Evolutionary conservation across 1,140 invertebrate species (phyloP).

Genomic region (Drosophila navojoa): DNA sequence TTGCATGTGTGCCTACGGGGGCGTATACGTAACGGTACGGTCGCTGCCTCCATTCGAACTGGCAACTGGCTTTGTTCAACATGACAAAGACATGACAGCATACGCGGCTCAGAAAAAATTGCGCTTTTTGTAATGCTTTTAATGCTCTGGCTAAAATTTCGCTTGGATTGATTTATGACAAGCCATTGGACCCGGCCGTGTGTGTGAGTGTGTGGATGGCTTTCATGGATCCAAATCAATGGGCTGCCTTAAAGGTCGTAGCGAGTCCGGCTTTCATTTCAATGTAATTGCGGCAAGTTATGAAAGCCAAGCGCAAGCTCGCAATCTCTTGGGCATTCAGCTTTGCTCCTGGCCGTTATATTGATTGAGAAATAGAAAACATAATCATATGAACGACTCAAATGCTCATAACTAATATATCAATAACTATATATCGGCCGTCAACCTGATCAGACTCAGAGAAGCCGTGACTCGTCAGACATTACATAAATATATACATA

Average conservation of each 20-base stretch:
- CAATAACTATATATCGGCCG: too few species aligned
- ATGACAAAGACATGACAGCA: slow-evolving; percentile 80
- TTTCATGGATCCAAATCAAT: slow-evolving; percentile 56
- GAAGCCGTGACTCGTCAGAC: too few species aligned
- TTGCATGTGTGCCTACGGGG: slow-evolving; percentile 60
- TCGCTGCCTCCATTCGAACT: slow-evolving; percentile 44
- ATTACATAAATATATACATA: too few species aligned
- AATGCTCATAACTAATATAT: too few species aligned
- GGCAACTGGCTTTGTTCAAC: slow-evolving; percentile 73
- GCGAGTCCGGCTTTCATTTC: neutral
- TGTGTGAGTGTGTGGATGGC: too few species aligned
- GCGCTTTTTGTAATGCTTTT: slow-evolving; percentile 75
- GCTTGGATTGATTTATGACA: slow-evolving; percentile 74
- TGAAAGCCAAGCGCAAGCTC: slow-evolving; percentile 30
- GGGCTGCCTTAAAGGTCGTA: slow-evolving; percentile 57
- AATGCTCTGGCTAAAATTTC: slow-evolving; percentile 68
- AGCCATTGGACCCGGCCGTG: slow-evolving; percentile 29
- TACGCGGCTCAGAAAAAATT: slow-evolving; percentile 49
- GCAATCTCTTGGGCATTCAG: slow-evolving; percentile 33
- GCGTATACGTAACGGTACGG: slow-evolving; percentile 67
- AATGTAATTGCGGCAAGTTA: slow-evolving; percentile 43
- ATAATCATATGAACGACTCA: too few species aligned
- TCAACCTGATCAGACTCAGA: too few species aligned
- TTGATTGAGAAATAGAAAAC: too few species aligned
- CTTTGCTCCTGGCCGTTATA: too few species aligned